Evolutionary conservation across 1,140 invertebrate species (phyloP).

Genomic region (Cepaea nemoralis): DNA sequence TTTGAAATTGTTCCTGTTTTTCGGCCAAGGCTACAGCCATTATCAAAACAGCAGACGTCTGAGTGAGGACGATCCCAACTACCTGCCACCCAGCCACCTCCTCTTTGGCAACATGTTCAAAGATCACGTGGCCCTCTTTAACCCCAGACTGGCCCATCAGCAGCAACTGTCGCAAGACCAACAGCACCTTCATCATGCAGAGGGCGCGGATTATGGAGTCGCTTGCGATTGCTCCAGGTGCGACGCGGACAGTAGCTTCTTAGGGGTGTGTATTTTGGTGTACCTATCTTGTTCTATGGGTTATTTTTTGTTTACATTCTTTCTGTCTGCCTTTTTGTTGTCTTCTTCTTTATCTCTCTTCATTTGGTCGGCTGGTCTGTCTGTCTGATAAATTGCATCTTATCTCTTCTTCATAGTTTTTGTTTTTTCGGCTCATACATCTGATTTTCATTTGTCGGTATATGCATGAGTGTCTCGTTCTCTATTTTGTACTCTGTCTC

Average conservation of each 20-base stretch:
- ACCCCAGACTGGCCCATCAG: neutral
- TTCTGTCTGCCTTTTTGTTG: no score
- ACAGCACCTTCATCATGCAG: neutral
- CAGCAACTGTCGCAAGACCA: neutral
- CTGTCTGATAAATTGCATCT: no score
- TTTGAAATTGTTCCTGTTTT: neutral
- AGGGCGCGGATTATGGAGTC: neutral
- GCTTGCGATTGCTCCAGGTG: conserved; percentile 25
- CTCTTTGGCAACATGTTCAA: conserved; percentile 14
- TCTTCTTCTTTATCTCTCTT: no score
- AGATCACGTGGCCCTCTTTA: conserved; percentile 17
- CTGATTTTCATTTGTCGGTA: no score
- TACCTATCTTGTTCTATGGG: no score
- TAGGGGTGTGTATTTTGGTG: neutral
- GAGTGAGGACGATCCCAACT: conserved; percentile 26
- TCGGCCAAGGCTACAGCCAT: conserved; percentile 22
- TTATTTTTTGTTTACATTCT: no score
- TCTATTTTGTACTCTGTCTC: no score
- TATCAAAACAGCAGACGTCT: conserved; percentile 26
- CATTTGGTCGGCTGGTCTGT: no score
- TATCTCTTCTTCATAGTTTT: no score
- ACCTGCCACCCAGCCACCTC: neutral
- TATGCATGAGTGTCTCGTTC: no score
- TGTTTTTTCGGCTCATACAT: no score
- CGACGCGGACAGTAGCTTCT: conserved; percentile 14